Evolutionary conservation across 2,888 invertebrate genomes (phyloP), one percentile per base, ranked within the genome.

Genomic region (Habroteleia sp.): DNA sequence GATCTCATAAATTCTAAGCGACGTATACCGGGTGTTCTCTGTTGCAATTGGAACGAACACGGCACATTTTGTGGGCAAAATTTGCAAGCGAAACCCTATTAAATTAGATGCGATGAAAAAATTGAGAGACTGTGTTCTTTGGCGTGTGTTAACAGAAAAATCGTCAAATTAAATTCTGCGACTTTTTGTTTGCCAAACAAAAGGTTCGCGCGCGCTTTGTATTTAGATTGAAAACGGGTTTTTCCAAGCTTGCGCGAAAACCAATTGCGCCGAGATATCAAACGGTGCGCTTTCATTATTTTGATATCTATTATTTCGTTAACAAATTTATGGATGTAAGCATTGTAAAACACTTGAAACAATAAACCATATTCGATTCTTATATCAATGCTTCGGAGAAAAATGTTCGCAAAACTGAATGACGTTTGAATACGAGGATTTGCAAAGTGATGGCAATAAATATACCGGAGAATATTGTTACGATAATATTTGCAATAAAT

Each of bases 251-350:
- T 37, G 65, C 42, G 11, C 35, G 13, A 44, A 65, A 65, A 44
- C 44, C 50, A 52, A 44, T 65, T 44, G 20, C 10, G 27, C n/a
- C 17, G 33, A 41, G 63, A 63, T 42, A 63, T 52, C 50, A 41
- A 63, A 63, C 20, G 20, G n/a, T 6, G 54, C 35, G 17, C 44
- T 66, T 66, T 66, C 56, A 48, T 66, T 41, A 39, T 46, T 66
- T 66, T 56, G 46, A 66, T 66, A 66, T 46, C 46, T 27, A 48
- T 66, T 66, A 56, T 66, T 66, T 66, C 44, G 66, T 66, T 66
- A 39, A 39, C 56, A 66, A 66, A 66, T 66, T 66, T 56, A 66
- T 66, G 54, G 31, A 66, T 33, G 44, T 66, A 46, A 66, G 56
- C 37, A 56, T 56, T 66, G 56, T 56, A 11, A 33, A 65, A 46